Conservation (phyloP, 2,113 vertebrate genomes). For the Sterrhoptilus dennistouni region DNA sequence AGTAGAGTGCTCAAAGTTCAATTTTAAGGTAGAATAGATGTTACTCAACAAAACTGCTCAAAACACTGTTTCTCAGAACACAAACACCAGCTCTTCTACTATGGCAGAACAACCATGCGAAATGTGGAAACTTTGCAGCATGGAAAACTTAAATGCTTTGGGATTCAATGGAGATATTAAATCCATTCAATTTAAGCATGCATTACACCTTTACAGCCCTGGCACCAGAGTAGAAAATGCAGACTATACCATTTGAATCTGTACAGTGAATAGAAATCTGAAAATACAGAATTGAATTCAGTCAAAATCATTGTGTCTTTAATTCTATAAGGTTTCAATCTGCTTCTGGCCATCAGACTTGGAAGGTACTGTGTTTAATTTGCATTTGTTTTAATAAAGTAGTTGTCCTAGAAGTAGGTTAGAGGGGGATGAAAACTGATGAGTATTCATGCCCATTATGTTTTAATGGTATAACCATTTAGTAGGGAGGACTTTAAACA, state of each 20-base stretch:
- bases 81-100: neutral
- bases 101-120: neutral
- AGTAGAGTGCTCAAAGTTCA: neutral
- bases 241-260: neutral
- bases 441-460: neutral
- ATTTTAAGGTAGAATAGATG: neutral
- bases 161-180: neutral
- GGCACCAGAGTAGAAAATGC: neutral
- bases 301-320: neutral
- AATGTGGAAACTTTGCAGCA: neutral
- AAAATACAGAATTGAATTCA: neutral
- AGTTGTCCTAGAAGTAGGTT: neutral
- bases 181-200: neutral
- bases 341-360: neutral
- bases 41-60: neutral
- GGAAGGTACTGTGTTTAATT: neutral
- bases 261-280: neutral
- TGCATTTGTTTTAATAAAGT: neutral
- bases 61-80: neutral
- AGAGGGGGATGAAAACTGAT: neutral
- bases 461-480: neutral
- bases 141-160: neutral
- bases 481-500: neutral
- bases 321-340: neutral
- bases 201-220: neutral